These are phyloP conservation scores for Enteromius anoplus DNA, from an alignment of 2,797 vertebrate genomes.

Conservation along the genomic window DNA sequence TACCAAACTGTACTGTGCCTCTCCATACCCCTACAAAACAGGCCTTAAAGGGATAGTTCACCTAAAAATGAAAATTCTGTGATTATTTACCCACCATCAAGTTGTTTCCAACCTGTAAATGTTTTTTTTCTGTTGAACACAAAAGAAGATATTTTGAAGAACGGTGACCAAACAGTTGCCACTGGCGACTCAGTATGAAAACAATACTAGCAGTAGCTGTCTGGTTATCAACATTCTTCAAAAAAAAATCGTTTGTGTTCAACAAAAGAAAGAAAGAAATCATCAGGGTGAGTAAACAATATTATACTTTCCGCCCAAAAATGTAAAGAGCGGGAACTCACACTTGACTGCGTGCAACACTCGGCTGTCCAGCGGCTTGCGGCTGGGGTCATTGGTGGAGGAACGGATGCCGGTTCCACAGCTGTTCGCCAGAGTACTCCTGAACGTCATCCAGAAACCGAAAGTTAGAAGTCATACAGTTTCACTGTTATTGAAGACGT, in stretches of 20 bases:
- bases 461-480: background rate
- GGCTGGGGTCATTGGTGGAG: constrained; percentile 82
- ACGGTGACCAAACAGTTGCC: background rate
- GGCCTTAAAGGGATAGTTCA: background rate
- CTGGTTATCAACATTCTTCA: background rate
- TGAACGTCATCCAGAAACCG: constrained; percentile 49
- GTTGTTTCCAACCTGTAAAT: background rate
- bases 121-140: background rate
- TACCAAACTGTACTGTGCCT: no score
- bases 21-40: background rate
- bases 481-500: background rate
- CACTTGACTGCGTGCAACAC: constrained; percentile 86
- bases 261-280: background rate
- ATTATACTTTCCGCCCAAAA: background rate
- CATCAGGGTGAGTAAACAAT: background rate
- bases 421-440: constrained; percentile 86
- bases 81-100: background rate
- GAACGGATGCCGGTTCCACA: constrained; percentile 87
- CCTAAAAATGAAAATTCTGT: background rate
- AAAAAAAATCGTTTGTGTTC: background rate
- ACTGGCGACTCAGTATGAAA: background rate
- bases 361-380: constrained; percentile 84
- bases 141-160: background rate
- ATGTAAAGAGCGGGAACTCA: constrained; percentile 62
- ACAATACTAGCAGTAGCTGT: background rate